These are phyloP conservation scores for Bombus balteatus DNA, from an alignment of 1,140 invertebrate genomes.

Conservation along the genomic window DNA sequence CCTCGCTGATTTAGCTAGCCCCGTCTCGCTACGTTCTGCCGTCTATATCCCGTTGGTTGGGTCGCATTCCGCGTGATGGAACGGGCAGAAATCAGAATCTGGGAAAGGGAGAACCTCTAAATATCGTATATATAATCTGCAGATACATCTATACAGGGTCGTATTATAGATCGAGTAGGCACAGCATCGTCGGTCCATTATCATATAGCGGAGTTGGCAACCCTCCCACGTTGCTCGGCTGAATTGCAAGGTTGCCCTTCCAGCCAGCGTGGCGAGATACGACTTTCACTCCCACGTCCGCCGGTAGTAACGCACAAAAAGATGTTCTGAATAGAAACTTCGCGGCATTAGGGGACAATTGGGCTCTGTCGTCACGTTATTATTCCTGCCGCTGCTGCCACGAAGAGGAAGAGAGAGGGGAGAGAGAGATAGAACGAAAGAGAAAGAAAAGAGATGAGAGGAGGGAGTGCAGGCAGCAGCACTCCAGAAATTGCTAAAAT, in stretches of 20 bases:
- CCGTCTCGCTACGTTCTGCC: neutral
- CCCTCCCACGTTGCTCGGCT: constrained; percentile 64
- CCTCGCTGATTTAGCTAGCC: neutral
- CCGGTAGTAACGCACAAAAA: constrained; percentile 70
- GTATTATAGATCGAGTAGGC: constrained; percentile 56
- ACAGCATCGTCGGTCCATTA: constrained; percentile 66
- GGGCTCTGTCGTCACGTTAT: constrained; percentile 71
- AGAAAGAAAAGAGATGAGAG: neutral
- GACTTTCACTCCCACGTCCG: constrained; percentile 68
- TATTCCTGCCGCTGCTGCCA: constrained; percentile 63
- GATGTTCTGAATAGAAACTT: constrained; percentile 72
- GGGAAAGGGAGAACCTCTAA: neutral
- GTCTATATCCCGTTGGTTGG: neutral
- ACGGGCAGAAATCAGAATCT: neutral
- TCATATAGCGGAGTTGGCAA: constrained; percentile 70
- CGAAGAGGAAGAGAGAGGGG: neutral
- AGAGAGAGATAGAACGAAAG: neutral
- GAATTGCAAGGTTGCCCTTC: constrained; percentile 68
- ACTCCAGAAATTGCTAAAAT: constrained; percentile 71
- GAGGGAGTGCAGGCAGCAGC: constrained; percentile 19
- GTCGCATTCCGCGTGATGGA: neutral
- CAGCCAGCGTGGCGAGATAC: constrained; percentile 62
- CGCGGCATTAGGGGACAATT: constrained; percentile 72
- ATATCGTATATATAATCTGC: constrained; percentile 19
- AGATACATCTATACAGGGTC: constrained; percentile 15